Evolutionary conservation across 2,113 vertebrate genomes (phyloP).

Genomic region (Raja brachyura): DNA sequence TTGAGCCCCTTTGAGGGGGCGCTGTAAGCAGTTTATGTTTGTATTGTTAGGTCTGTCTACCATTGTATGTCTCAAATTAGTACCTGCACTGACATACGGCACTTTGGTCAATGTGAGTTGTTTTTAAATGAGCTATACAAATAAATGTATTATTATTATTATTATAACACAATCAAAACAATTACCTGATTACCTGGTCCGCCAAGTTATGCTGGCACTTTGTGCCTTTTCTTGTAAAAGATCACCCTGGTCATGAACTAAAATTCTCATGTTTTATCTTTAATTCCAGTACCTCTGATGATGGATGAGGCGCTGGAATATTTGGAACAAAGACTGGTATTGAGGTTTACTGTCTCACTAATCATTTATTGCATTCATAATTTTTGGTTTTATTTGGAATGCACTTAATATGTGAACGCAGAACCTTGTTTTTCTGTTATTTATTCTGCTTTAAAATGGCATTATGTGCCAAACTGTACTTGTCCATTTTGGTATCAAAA

Average conservation of each 20-base stretch:
- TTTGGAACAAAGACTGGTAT: conserved; percentile 85
- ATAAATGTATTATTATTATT: too few relatives aligned
- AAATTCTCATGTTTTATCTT: not conserved
- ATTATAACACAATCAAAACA: too few relatives aligned
- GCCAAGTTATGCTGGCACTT: too few relatives aligned
- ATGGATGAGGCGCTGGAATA: conserved; percentile 89
- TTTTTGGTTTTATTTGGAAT: not conserved
- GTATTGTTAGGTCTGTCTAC: too few relatives aligned
- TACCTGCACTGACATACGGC: too few relatives aligned
- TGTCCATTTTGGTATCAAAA: too few relatives aligned
- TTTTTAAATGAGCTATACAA: too few relatives aligned
- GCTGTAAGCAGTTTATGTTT: too few relatives aligned
- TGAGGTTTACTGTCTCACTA: not conserved
- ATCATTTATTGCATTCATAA: not conserved
- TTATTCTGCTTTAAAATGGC: not conserved
- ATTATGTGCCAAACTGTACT: not conserved
- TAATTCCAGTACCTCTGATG: conserved; percentile 82
- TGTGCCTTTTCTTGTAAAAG: not conserved
- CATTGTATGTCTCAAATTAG: too few relatives aligned
- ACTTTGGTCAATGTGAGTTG: too few relatives aligned
- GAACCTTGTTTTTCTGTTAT: not conserved
- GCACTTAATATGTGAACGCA: not conserved
- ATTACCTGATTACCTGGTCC: too few relatives aligned
- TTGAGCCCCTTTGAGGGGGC: too few relatives aligned
- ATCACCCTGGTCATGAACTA: not conserved